Evolutionary conservation across 2,888 invertebrate genomes (phyloP), one percentile per base, ranked within the genome.

Genomic region (Calephelis perditalis): DNA sequence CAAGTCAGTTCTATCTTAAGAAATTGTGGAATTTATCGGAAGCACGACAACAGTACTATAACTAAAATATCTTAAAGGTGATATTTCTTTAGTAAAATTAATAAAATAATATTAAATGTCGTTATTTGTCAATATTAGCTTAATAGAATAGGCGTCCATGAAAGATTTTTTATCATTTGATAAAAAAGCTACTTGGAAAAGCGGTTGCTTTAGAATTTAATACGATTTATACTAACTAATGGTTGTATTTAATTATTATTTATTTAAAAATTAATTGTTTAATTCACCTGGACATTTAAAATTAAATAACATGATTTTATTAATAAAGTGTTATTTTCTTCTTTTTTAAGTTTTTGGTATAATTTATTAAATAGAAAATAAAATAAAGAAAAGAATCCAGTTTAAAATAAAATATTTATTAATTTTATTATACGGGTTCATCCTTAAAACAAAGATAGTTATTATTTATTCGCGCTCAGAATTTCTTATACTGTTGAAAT

Each of bases 61-160:
- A 40, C 8, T 40, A 40, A 26, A 26, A 26, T 40, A 40, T 40
- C 40, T 40, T 40, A 40, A 49, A 49, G 26, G 49, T 49, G 10
- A 49, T 26, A 49, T 49, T 49, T 26, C 49, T 26, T 49, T 49
- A 49, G 26, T 15, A 10, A 26, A 49, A 49, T 9, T 49, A 26
- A 49, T 26, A 7, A 15, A 49, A 49, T 9, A 26, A 5, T 49
- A 26, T 49, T 26, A 49, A 49, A 49, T 49, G 15, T n/a, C n/a
- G 47, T 8, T n/a, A 49, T 49, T 12, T 49, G 9, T 49, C 49
- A 49, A 49, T 49, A 49, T 49, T 15, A 49, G 26, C 49, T 49
- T 49, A 49, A 15, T 49, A 49, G 49, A 5, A 49, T 26, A 10
- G 49, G 26, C 15, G 10, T 26, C n/a, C 49, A 49, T 26, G 49